phyloP scores from a whole-genome alignment of 2,888 invertebrate species.

The Crossocerus cetratus region DNA sequence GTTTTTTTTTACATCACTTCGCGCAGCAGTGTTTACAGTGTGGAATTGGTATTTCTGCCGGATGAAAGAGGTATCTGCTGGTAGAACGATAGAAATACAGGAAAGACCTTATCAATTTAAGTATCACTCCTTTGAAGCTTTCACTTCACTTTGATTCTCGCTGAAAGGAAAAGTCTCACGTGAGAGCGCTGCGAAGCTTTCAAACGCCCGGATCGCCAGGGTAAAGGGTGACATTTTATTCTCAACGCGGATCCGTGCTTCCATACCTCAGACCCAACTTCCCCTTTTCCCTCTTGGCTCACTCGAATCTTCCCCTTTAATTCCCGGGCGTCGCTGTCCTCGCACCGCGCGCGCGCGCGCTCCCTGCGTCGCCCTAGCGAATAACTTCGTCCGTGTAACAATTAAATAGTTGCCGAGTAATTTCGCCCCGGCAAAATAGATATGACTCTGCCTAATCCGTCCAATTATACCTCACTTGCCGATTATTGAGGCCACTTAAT shows the following conservation, averaged over 20 bases:
- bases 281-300: neutral
- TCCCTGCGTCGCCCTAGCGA: neutral
- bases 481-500: too few species aligned
- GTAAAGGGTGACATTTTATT: constrained; percentile 1
- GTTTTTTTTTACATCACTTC: too few species aligned
- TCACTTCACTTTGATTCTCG: neutral
- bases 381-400: neutral
- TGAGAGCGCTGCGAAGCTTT: neutral
- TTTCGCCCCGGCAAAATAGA: neutral
- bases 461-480: neutral
- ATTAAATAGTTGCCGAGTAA: constrained; percentile 2
- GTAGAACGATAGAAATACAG: neutral
- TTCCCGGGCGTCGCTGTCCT: neutral
- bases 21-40: too few species aligned
- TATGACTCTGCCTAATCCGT: neutral
- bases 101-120: constrained; percentile 2
- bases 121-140: neutral
- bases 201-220: neutral
- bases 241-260: neutral
- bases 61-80: too few species aligned
- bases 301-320: constrained; percentile 3
- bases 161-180: neutral
- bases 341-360: neutral
- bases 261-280: neutral
- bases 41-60: too few species aligned